Percentiles rank a stretch among this genome's conserved stretches.
Evolutionary conservation across 2,113 vertebrate species (phyloP).

Genomic region (Hypanus sabinus): DNA sequence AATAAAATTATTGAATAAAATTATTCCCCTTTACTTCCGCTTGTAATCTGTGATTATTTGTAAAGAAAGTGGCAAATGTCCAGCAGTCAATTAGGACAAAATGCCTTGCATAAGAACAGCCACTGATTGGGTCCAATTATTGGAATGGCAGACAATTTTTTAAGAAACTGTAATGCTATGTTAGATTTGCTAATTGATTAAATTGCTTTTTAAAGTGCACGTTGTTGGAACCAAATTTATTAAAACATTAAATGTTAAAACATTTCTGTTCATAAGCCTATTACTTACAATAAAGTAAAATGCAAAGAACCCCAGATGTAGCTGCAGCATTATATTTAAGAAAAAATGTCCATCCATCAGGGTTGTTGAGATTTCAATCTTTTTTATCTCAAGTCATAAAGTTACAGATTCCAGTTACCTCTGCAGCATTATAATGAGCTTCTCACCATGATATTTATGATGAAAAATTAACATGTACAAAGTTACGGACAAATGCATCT

Average conservation of each 20-base stretch:
- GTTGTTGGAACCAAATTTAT: neutral
- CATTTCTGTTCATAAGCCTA: neutral
- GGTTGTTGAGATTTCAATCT: neutral
- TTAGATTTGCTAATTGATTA: neutral
- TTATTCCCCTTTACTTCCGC: neutral
- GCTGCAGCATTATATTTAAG: neutral
- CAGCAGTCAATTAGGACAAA: neutral
- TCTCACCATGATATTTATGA: neutral
- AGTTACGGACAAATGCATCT: neutral
- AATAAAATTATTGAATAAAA: neutral
- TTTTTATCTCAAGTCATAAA: neutral
- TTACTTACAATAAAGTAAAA: neutral
- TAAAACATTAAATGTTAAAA: neutral
- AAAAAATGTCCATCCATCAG: neutral
- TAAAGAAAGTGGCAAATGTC: neutral
- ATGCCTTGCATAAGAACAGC: neutral
- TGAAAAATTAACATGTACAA: neutral
- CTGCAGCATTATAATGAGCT: neutral
- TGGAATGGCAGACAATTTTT: no score
- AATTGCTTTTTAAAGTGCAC: neutral
- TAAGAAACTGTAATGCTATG: neutral
- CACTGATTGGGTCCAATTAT: neutral
- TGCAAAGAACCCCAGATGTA: neutral
- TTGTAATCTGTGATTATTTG: neutral
- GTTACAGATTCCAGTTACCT: neutral